These are phyloP conservation scores for Nixonia krombeini DNA, from an alignment of 1,140 invertebrate genomes.

Conservation along the genomic window DNA sequence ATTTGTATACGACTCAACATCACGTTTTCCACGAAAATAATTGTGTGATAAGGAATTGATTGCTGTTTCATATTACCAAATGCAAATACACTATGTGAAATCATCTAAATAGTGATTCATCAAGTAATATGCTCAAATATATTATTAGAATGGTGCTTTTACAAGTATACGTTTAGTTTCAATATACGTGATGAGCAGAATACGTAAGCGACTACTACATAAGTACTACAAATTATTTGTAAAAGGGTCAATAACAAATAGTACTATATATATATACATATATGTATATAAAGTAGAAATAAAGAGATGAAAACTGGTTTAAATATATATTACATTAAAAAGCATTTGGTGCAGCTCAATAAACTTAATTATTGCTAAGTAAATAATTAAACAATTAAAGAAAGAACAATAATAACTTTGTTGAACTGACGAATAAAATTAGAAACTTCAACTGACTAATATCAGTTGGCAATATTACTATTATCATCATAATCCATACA, in stretches of 20 bases:
- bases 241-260: slow-evolving; percentile 5
- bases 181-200: slow-evolving; percentile 34
- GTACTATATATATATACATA: too few species aligned
- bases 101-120: slow-evolving; percentile 18
- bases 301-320: too few species aligned
- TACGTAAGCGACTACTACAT: slow-evolving; percentile 54
- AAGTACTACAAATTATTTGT: slow-evolving; percentile 17
- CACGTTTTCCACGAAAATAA: background rate
- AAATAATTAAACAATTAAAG: too few species aligned
- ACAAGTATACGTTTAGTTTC: slow-evolving; percentile 21
- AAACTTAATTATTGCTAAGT: too few species aligned
- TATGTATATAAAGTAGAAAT: too few species aligned
- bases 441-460: too few species aligned
- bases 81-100: slow-evolving; percentile 17
- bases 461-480: too few species aligned
- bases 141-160: slow-evolving; percentile 22
- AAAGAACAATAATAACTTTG: too few species aligned
- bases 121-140: slow-evolving; percentile 13
- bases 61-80: slow-evolving; percentile 1
- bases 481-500: too few species aligned
- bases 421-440: too few species aligned
- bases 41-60: background rate
- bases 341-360: too few species aligned
- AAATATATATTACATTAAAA: too few species aligned
- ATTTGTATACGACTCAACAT: background rate